A percentile compares a stretch with the other conserved stretches of the same genome.
phyloP scores from a whole-genome alignment of 2,113 vertebrate genomes.

The Sinocyclocheilus rhinocerous region DNA sequence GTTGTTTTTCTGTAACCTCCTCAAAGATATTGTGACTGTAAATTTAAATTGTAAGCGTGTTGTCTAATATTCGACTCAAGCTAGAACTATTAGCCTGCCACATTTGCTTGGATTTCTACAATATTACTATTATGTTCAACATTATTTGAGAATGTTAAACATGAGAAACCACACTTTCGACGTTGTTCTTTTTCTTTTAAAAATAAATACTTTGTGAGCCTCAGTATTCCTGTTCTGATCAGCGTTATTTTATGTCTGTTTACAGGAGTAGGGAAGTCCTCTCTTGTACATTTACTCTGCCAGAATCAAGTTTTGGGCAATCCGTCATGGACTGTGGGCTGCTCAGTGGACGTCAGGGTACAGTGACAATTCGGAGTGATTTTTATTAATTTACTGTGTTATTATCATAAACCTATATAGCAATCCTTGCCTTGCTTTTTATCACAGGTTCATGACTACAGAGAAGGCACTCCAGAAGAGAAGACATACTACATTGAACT shows the following conservation, averaged over 20 bases:
- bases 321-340: slow-evolving; percentile 97
- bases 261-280: slow-evolving; percentile 94
- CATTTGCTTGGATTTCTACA: not conserved
- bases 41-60: not conserved
- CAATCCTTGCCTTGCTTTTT: not conserved
- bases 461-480: slow-evolving; percentile 95
- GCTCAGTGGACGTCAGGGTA: slow-evolving; percentile 97
- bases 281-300: slow-evolving; percentile 92
- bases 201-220: not conserved
- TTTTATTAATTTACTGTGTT: not conserved
- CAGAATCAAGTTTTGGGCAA: slow-evolving; percentile 96
- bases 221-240: not conserved
- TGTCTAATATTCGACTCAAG: not conserved
- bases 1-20: not conserved
- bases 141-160: not conserved
- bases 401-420: not conserved
- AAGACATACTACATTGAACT: slow-evolving; percentile 96
- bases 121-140: not conserved
- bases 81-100: not conserved
- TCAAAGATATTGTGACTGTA: not conserved
- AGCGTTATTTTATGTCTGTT: slow-evolving; percentile 23
- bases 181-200: not conserved
- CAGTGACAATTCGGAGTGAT: not conserved
- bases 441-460: slow-evolving; percentile 93
- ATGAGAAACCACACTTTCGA: not conserved